A percentile compares a stretch with the other conserved stretches of the same genome.
These are phyloP conservation scores for Junco hyemalis DNA, from an alignment of 2,113 vertebrate genomes.

Conservation along the genomic window DNA sequence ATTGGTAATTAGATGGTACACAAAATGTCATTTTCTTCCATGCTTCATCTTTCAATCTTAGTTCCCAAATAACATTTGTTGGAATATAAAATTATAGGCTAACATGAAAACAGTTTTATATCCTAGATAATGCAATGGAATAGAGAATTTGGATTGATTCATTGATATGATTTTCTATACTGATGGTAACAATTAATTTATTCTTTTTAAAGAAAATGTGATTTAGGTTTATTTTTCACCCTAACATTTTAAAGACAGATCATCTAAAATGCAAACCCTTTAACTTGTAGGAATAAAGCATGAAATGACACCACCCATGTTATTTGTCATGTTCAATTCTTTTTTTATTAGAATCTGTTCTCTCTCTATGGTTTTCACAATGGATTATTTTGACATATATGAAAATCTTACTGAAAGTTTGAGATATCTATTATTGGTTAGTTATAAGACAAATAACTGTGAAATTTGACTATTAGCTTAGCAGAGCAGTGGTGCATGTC, in stretches of 20 bases:
- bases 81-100: slow-evolving; percentile 68
- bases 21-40: slow-evolving; percentile 68
- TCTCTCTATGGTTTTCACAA: not conserved
- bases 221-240: slow-evolving; percentile 53
- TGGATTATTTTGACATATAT: not conserved
- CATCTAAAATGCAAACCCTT: slow-evolving; percentile 37
- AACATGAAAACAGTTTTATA: slow-evolving; percentile 65
- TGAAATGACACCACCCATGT: not conserved
- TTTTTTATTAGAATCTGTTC: not conserved
- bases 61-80: slow-evolving; percentile 71
- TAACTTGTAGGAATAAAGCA: not conserved
- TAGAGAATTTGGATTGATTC: slow-evolving; percentile 74
- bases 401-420: not conserved
- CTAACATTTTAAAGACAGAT: slow-evolving; percentile 43
- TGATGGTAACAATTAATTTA: slow-evolving; percentile 72
- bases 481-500: not conserved
- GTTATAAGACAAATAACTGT: not conserved
- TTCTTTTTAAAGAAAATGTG: slow-evolving; percentile 71
- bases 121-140: slow-evolving; percentile 72
- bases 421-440: not conserved
- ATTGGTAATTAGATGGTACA: slow-evolving; percentile 68
- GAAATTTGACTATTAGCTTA: not conserved
- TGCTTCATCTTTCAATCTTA: slow-evolving; percentile 62
- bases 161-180: slow-evolving; percentile 80
- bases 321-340: not conserved